Evolutionary conservation across 2,797 vertebrate genomes (phyloP).

Genomic region (Enteromius paludinosus): DNA sequence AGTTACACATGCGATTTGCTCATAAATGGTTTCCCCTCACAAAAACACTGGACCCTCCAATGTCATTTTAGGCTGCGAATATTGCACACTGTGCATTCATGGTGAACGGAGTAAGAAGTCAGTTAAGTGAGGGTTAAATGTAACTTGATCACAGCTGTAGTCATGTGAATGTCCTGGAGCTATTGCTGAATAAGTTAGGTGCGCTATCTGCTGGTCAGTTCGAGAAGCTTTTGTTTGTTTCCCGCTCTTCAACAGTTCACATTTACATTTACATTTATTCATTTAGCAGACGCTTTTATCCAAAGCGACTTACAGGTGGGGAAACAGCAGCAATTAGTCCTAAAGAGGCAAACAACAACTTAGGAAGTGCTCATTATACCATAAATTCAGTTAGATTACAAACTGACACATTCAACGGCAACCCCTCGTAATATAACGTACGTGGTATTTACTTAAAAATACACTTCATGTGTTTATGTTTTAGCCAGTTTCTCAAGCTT

Average conservation of each 20-base stretch:
- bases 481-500: not conserved
- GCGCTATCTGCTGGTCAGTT: slow-evolving; percentile 55
- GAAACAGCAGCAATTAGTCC: too few relatives aligned
- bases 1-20: not conserved
- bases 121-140: not conserved
- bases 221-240: slow-evolving; percentile 23
- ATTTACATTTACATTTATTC: too few relatives aligned
- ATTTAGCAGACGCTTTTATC: too few relatives aligned
- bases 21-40: not conserved
- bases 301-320: too few relatives aligned
- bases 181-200: slow-evolving; percentile 26
- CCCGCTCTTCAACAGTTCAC: not conserved
- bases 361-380: too few relatives aligned
- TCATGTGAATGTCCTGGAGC: not conserved
- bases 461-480: not conserved
- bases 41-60: not conserved
- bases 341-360: too few relatives aligned
- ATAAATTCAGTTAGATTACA: not conserved
- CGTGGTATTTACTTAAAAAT: not conserved
- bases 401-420: not conserved
- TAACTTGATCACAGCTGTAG: not conserved
- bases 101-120: too few relatives aligned
- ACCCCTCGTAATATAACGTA: not conserved
- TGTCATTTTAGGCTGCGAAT: not conserved
- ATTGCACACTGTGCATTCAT: not conserved